Evolutionary conservation across 2,797 vertebrate genomes (phyloP).

Genomic region (Diplodus puntazzo): DNA sequence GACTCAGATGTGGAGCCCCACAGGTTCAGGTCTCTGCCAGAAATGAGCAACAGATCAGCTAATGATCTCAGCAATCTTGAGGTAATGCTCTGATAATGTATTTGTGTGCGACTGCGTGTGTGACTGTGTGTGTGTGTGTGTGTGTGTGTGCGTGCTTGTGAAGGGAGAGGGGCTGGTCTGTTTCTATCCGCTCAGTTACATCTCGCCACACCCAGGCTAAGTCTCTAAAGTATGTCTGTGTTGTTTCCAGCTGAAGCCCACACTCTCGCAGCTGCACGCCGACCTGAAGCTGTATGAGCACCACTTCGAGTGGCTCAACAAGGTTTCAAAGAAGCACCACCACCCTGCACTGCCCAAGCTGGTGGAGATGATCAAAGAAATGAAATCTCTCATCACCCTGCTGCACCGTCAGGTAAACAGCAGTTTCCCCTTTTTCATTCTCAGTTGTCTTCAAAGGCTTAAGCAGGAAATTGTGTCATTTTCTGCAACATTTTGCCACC

Average conservation of each 20-base stretch:
- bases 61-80: constrained; percentile 86
- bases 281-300: constrained; percentile 87
- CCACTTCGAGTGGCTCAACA: constrained; percentile 88
- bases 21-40: constrained; percentile 87
- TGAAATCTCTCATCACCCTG: constrained; percentile 81
- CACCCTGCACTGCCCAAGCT: constrained; percentile 82
- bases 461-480: neutral
- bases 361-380: constrained; percentile 83
- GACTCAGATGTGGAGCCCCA: constrained; percentile 84
- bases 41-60: constrained; percentile 87
- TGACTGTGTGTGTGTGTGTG: constrained; percentile 4
- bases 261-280: constrained; percentile 85
- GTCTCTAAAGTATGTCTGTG: constrained; percentile 63
- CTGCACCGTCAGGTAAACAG: constrained; percentile 85
- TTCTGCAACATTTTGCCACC: neutral
- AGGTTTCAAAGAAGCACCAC: constrained; percentile 83
- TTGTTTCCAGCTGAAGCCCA: constrained; percentile 84
- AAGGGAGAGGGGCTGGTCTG: constrained; percentile 38
- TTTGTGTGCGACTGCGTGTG: constrained; percentile 30
- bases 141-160: constrained; percentile 5
- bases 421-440: neutral
- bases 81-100: constrained; percentile 78
- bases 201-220: constrained; percentile 65
- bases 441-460: neutral
- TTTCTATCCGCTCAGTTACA: constrained; percentile 53